Evolutionary conservation across 2,113 vertebrate species (phyloP), one percentile per base, ranked within the genome.

Genomic region (Phalacrocorax brasilianus): DNA sequence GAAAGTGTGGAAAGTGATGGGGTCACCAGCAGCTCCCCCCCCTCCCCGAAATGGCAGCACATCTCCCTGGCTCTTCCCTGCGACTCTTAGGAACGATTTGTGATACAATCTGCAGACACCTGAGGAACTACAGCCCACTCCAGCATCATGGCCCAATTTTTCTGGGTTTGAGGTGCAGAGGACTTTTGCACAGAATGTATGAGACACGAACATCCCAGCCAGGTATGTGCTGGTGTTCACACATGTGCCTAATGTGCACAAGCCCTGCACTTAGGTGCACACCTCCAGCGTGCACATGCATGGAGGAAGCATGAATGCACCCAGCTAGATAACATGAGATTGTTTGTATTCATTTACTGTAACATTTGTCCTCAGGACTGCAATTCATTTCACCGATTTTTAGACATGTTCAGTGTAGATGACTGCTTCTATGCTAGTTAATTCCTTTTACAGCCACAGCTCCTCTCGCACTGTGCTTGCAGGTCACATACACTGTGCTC

Each of bases 341-440:
- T 32, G 50, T 91, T 82, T 87, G 42, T 55, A 42, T 45, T 85
- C 28, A 55, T 91, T 58, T 83, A 84, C 52, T 53, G 53, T 61
- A 90, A 95, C 44, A 45, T 87, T 91, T 93, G 74, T 79, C 78
- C 93, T 79, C 6, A 0, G 70, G 56, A 89, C 56, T 71, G 68
- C 92, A 78, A 68, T 78, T 91, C n/a, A 67, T 77, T 86, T 91
- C 83, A 86, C 86, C 68, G 92, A 81, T 92, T 93, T 96, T 95
- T 95, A 91, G 95, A 28, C 72, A 40, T 6, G 40, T 62, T 92
- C 91, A 71, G 45, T 55, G 76, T 23, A 92, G 88, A 93, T 13
- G 68, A 59, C 72, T 77, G 61, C 65, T 67, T 84, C 80, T 71
- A 9, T 27, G 38, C n/a, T 58, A 66, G 59, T 62, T 74, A 88